Percentiles rank a stretch among this genome's conserved stretches.
Conservation (phyloP, 2,888 invertebrate genomes). For the Lissonota sp. region DNA sequence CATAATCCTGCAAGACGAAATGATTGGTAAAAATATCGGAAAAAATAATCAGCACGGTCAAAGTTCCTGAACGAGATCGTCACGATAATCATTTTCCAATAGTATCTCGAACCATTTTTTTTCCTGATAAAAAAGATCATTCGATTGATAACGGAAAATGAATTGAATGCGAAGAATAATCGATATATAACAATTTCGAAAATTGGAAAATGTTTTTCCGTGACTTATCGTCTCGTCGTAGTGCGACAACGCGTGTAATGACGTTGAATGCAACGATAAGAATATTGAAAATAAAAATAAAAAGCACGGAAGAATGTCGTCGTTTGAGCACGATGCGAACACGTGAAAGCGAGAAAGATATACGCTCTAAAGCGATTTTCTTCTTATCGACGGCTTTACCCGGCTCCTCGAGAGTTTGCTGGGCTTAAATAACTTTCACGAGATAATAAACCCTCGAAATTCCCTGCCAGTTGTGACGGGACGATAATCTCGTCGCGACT, state of each 20-base stretch:
- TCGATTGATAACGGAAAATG: neutral
- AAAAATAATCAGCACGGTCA: too few relatives aligned
- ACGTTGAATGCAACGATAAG: constrained; percentile 43
- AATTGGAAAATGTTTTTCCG: neutral
- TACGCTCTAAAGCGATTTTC: neutral
- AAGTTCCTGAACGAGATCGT: too few relatives aligned
- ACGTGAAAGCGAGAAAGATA: constrained; percentile 53
- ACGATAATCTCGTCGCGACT: neutral
- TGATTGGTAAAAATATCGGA: too few relatives aligned
- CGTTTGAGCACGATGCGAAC: constrained; percentile 43
- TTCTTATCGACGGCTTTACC: neutral
- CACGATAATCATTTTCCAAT: too few relatives aligned
- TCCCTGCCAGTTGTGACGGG: too few relatives aligned
- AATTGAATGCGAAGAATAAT: neutral
- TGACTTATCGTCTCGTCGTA: neutral
- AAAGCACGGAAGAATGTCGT: neutral
- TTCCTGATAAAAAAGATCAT: too few relatives aligned
- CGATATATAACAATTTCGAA: neutral
- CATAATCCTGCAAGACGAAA: too few relatives aligned
- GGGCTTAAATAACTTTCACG: neutral
- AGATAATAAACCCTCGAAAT: neutral
- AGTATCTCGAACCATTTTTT: too few relatives aligned
- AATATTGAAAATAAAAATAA: constrained; percentile 1
- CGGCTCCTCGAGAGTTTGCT: neutral
- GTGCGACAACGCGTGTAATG: constrained; percentile 11